Evolutionary conservation across 2,888 invertebrate species (phyloP).

Genomic region (Acrobasis suavella): DNA sequence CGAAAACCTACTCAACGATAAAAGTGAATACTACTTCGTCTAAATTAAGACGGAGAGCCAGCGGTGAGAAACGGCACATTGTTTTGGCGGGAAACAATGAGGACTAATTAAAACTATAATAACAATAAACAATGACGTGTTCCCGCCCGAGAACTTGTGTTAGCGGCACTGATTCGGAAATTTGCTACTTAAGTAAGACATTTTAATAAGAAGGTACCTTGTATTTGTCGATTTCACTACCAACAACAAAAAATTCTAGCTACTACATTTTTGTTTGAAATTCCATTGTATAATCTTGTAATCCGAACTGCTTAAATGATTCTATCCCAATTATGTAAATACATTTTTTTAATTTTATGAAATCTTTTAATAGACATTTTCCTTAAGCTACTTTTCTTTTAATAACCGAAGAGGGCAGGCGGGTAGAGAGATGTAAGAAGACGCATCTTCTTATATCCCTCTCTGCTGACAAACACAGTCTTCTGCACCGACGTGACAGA

Average conservation of each 20-base stretch:
- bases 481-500: no score
- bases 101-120: constrained; percentile 33
- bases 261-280: neutral
- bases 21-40: constrained; percentile 10
- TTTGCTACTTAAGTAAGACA: neutral
- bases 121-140: constrained; percentile 28
- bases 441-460: no score
- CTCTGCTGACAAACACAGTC: no score
- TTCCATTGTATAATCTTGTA: no score
- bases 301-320: no score
- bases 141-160: constrained; percentile 7
- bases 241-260: neutral
- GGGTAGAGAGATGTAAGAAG: no score
- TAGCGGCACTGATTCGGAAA: constrained; percentile 18
- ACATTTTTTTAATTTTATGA: no score
- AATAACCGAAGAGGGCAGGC: no score
- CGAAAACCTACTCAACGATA: constrained; percentile 6
- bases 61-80: constrained; percentile 25
- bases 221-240: neutral
- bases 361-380: no score
- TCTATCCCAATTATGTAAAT: no score
- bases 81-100: constrained; percentile 28
- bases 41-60: constrained; percentile 5
- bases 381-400: no score
- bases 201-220: neutral